phyloP scores from a whole-genome alignment of 2,888 invertebrate genomes.

The Ormia ochracea region DNA sequence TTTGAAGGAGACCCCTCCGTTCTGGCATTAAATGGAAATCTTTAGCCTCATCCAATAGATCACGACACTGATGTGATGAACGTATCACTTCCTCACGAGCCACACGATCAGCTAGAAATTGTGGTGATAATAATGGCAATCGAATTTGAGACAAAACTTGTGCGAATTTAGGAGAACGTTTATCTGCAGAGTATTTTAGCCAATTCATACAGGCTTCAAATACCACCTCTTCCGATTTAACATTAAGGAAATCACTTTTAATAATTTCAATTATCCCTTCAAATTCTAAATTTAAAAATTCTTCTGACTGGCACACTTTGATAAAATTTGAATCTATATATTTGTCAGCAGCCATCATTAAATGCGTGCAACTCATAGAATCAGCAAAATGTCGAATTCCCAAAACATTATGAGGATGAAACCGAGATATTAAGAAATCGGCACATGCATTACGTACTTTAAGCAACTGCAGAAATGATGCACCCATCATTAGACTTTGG shows the following conservation, averaged over 20 bases:
- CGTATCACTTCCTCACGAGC: conserved; percentile 87
- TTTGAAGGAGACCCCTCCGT: conserved; percentile 85
- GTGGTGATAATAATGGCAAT: conserved; percentile 87
- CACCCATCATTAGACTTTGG: conserved; percentile 89
- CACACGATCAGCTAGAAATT: conserved; percentile 88
- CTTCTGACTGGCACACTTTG: conserved; percentile 85
- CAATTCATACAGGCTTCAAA: conserved; percentile 90
- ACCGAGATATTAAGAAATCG: conserved; percentile 85
- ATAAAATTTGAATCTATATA: conserved; percentile 85
- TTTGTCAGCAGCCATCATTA: conserved; percentile 86
- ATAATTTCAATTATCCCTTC: conserved; percentile 84
- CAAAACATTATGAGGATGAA: conserved; percentile 88
- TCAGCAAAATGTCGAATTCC: conserved; percentile 89
- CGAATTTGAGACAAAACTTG: conserved; percentile 86
- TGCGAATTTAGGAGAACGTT: conserved; percentile 81
- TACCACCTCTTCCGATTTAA: conserved; percentile 87
- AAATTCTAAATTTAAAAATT: conserved; percentile 81
- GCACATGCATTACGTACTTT: conserved; percentile 90
- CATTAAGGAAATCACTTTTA: conserved; percentile 86
- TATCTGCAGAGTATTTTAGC: conserved; percentile 82
- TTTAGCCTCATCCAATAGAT: conserved; percentile 90
- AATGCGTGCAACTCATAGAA: conserved; percentile 83
- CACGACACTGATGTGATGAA: conserved; percentile 88
- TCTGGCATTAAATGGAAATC: conserved; percentile 93
- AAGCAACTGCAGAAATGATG: conserved; percentile 87